Evolutionary conservation across 2,797 vertebrate genomes (phyloP).

Genomic region (Takifugu ocellatus): DNA sequence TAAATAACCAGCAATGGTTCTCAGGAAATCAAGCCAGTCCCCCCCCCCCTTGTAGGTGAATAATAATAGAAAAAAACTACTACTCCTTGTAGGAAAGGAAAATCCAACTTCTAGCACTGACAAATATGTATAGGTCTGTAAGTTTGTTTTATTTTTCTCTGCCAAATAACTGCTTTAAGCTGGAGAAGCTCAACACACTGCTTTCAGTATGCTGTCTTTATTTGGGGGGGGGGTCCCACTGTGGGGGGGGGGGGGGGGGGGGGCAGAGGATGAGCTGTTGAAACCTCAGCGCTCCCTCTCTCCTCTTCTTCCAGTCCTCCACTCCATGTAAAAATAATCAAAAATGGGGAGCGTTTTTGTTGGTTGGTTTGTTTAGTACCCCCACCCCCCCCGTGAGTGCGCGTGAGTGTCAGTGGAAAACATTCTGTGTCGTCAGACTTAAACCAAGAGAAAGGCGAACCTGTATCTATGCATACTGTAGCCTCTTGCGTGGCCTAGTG

Average conservation of each 20-base stretch:
- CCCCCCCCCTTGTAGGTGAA: conserved; percentile 81
- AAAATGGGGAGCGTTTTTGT: conserved; percentile 44
- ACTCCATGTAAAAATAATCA: conserved; percentile 53
- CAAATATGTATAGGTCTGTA: conserved; percentile 91
- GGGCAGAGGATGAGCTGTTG: conserved; percentile 66
- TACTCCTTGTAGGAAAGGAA: conserved; percentile 93
- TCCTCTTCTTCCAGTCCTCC: conserved; percentile 56
- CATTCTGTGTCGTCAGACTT: conserved; percentile 73
- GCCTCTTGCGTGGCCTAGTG: conserved; percentile 87
- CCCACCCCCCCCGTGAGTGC: conserved; percentile 19
- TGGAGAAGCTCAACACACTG: conserved; percentile 90
- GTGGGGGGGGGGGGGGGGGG: conserved; percentile 19
- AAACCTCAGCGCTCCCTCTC: conserved; percentile 71
- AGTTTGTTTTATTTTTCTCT: conserved; percentile 81
- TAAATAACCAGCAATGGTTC: conserved; percentile 98
- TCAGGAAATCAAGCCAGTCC: conserved; percentile 97
- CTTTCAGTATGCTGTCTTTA: conserved; percentile 91
- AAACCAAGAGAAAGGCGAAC: conserved; percentile 82
- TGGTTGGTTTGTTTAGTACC: not conserved
- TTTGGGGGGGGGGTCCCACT: conserved; percentile 73
- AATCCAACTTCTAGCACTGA: conserved; percentile 98
- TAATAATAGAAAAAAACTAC: conserved; percentile 71
- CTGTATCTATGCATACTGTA: conserved; percentile 99
- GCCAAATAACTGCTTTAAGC: conserved; percentile 98
- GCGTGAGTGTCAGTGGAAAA: conserved; percentile 75